These are phyloP conservation scores for Agrilus planipennis DNA, from an alignment of 1,140 invertebrate species.

Conservation along the genomic window DNA sequence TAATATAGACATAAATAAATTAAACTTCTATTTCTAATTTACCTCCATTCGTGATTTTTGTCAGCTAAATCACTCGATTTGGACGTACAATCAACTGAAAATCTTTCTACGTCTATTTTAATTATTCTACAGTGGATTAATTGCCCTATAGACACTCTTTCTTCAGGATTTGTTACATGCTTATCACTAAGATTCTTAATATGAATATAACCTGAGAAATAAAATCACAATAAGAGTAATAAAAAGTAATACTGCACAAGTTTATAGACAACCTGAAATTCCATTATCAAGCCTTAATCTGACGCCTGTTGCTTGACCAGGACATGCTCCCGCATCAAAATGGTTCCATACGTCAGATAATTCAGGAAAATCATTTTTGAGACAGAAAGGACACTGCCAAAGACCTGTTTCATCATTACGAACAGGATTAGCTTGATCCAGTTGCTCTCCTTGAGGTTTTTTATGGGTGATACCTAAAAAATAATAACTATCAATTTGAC, in stretches of 20 bases:
- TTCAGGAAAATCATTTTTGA: constrained; percentile 90
- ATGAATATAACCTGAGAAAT: constrained; percentile 75
- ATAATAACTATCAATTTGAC: background rate
- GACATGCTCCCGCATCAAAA: constrained; percentile 91
- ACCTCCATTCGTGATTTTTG: constrained; percentile 83
- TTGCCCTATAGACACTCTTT: constrained; percentile 77
- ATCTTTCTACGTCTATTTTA: constrained; percentile 92
- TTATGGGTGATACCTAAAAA: constrained; percentile 58
- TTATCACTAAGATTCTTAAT: constrained; percentile 93
- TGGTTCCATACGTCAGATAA: constrained; percentile 97
- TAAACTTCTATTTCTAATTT: constrained; percentile 21
- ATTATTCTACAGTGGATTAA: constrained; percentile 87
- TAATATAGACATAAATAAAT: constrained; percentile 28
- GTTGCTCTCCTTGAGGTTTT: constrained; percentile 83
- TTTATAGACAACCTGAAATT: constrained; percentile 50
- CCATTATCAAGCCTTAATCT: constrained; percentile 87
- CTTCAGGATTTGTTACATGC: constrained; percentile 83
- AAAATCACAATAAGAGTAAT: too few species aligned
- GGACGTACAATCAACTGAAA: constrained; percentile 87
- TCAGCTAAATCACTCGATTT: constrained; percentile 88
- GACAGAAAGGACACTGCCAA: constrained; percentile 96
- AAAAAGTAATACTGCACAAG: background rate
- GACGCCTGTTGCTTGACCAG: constrained; percentile 89
- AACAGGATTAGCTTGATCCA: constrained; percentile 91
- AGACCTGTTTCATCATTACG: constrained; percentile 85